Conservation (phyloP, 2,797 vertebrate species). For the Pyrocephalus nanus region DNA sequence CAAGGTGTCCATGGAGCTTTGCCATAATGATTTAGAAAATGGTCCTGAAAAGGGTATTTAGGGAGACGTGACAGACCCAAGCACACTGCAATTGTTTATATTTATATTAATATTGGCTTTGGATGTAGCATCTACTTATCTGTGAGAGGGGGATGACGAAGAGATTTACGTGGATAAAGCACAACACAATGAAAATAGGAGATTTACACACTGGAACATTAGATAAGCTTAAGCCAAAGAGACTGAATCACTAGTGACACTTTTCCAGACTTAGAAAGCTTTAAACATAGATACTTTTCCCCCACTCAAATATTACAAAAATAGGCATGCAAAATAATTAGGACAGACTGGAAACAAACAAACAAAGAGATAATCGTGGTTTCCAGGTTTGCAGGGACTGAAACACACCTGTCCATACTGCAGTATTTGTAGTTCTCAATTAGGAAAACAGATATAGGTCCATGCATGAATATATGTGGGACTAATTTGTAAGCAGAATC, state of each 20-base stretch:
- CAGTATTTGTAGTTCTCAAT: neutral
- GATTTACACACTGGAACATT: neutral
- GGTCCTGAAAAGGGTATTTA: neutral
- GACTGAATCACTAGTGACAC: neutral
- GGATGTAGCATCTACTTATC: neutral
- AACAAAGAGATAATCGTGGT: neutral
- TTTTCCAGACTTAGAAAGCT: neutral
- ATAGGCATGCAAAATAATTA: neutral
- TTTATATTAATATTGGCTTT: constrained; percentile 5
- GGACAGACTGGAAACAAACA: neutral
- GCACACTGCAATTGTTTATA: neutral
- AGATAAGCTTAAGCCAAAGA: constrained; percentile 6
- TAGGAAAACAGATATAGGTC: neutral
- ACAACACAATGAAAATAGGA: neutral
- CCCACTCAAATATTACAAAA: neutral
- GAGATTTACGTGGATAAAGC: constrained; percentile 37
- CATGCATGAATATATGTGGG: fast-evolving
- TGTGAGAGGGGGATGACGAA: neutral
- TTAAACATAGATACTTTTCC: neutral
- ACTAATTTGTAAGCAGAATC: neutral
- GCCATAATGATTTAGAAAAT: neutral
- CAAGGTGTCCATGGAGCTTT: neutral
- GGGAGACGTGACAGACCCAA: neutral
- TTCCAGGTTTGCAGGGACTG: neutral
- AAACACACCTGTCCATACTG: neutral